phyloP scores from a whole-genome alignment of 2,797 vertebrate genomes.

The Cryptoprocta ferox region DNA sequence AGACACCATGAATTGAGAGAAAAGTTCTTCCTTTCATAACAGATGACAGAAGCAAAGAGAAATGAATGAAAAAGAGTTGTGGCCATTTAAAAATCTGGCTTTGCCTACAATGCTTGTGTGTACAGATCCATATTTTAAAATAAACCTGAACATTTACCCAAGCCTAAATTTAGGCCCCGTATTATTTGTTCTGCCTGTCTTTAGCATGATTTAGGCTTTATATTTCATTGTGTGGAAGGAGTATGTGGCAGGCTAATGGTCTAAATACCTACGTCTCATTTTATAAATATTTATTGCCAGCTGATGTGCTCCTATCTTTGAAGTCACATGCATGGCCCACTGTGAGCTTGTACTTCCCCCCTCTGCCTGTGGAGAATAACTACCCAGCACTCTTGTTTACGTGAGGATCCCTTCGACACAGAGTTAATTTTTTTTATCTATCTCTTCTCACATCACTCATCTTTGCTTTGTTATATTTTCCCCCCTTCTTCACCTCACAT shows the following conservation, averaged over 20 bases:
- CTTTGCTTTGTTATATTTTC: slow-evolving; percentile 79
- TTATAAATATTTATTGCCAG: slow-evolving; percentile 87
- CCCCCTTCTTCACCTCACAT: slow-evolving; percentile 34
- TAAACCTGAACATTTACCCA: slow-evolving; percentile 69
- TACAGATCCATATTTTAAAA: slow-evolving; percentile 72
- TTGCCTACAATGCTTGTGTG: background rate
- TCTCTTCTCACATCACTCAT: slow-evolving; percentile 74
- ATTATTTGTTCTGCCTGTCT: slow-evolving; percentile 82
- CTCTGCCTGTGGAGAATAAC: slow-evolving; percentile 65
- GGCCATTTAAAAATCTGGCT: slow-evolving; percentile 50
- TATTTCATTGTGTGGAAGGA: slow-evolving; percentile 79
- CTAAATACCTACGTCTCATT: slow-evolving; percentile 83
- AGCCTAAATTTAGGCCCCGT: slow-evolving; percentile 76
- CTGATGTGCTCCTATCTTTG: slow-evolving; percentile 82
- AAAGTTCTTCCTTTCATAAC: background rate
- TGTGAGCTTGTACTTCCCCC: slow-evolving; percentile 56
- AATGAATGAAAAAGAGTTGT: slow-evolving; percentile 69
- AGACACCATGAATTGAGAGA: slow-evolving; percentile 66
- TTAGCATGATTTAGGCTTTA: slow-evolving; percentile 80
- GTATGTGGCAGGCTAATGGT: slow-evolving; percentile 82
- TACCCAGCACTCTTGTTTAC: slow-evolving; percentile 75
- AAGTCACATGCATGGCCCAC: slow-evolving; percentile 78
- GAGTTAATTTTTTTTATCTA: slow-evolving; percentile 65
- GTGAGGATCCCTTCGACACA: slow-evolving; percentile 57
- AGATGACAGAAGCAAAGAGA: slow-evolving; percentile 56